phyloP scores from a whole-genome alignment of 2,888 invertebrate genomes.

The Ornithoptera priamus region DNA sequence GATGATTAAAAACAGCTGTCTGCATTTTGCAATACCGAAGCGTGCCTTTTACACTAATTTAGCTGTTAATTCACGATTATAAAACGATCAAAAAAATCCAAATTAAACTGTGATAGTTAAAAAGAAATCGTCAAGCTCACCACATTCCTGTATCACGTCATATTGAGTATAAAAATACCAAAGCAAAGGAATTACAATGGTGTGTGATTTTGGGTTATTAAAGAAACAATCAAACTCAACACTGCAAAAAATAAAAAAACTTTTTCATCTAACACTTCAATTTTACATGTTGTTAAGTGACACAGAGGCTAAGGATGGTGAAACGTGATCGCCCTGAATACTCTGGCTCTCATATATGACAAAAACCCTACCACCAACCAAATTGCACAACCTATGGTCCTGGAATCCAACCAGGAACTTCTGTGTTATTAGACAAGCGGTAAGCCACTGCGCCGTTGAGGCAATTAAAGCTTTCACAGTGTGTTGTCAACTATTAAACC shows the following conservation, averaged over 20 bases:
- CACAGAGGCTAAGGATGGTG: too few species aligned
- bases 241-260: too few species aligned
- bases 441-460: too few species aligned
- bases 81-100: constrained; percentile 43
- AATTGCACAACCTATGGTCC: too few species aligned
- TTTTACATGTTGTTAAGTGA: too few species aligned
- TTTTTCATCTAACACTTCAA: too few species aligned
- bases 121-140: constrained; percentile 65
- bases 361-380: too few species aligned
- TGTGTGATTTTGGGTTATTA: constrained; percentile 35
- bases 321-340: too few species aligned
- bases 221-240: too few species aligned
- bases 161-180: constrained; percentile 72
- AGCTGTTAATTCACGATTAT: constrained; percentile 30
- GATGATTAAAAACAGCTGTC: constrained; percentile 50
- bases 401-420: too few species aligned
- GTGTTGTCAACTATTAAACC: neutral
- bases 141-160: constrained; percentile 70
- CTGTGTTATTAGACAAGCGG: too few species aligned
- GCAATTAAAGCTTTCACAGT: neutral
- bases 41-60: constrained; percentile 16
- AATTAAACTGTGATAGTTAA: constrained; percentile 58
- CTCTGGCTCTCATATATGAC: too few species aligned
- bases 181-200: constrained; percentile 46
- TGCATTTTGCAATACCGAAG: constrained; percentile 36